Percentiles rank a stretch among this genome's conserved stretches.
Conservation (phyloP, 2,797 vertebrate genomes). For the Channallabes apus region DNA sequence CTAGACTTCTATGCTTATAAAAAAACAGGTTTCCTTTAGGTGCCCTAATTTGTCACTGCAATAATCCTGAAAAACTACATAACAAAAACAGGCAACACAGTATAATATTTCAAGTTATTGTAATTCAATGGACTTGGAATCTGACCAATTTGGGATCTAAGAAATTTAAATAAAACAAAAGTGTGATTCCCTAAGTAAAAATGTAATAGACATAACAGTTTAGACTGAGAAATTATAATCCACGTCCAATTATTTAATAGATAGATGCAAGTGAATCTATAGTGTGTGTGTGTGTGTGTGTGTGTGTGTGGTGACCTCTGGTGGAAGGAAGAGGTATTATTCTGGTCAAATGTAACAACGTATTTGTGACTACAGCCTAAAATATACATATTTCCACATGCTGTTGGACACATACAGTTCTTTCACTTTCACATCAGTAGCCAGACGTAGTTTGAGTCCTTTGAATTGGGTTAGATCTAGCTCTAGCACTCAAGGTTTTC, state of each 20-base stretch:
- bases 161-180: neutral
- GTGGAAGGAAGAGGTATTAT: neutral
- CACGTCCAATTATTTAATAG: no score
- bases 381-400: neutral
- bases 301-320: neutral
- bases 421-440: neutral
- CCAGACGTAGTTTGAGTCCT: neutral
- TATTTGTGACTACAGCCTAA: neutral
- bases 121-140: neutral
- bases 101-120: no score
- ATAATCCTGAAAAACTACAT: no score
- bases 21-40: no score
- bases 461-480: neutral
- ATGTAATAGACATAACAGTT: no score
- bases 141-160: neutral
- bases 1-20: no score
- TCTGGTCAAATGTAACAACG: neutral
- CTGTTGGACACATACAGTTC: neutral
- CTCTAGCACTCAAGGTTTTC: neutral
- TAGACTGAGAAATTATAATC: no score
- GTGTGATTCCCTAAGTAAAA: no score
- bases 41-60: no score
- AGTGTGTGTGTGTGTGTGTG: neutral
- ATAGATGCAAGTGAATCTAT: no score
- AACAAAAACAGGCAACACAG: no score